These are phyloP conservation scores for Hippolais icterina DNA, from an alignment of 2,113 vertebrate genomes.

Conservation along the genomic window DNA sequence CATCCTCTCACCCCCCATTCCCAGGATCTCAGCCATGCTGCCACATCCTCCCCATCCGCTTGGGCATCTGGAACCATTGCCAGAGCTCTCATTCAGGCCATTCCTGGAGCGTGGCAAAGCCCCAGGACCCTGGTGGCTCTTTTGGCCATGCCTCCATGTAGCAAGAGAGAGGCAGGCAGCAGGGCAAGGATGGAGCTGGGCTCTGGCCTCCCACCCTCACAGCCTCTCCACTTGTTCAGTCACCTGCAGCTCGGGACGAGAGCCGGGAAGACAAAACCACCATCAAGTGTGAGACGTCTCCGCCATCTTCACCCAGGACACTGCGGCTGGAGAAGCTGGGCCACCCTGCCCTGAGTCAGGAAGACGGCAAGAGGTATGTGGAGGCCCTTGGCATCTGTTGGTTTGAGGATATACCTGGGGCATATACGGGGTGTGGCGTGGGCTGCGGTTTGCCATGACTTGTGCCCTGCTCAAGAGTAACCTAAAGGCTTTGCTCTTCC, in stretches of 20 bases:
- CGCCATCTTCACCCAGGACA: conserved; percentile 90
- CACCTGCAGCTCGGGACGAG: conserved; percentile 87
- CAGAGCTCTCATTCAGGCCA: conserved; percentile 30
- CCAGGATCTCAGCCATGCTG: not conserved
- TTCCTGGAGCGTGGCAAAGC: conserved; percentile 31
- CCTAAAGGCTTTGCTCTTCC: conserved; percentile 21
- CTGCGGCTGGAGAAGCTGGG: conserved; percentile 89
- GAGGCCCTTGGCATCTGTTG: not conserved
- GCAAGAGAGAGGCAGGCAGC: conserved; percentile 70
- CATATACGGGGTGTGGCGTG: rapidly evolving
- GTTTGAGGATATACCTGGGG: not conserved
- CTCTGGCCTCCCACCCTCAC: conserved; percentile 51
- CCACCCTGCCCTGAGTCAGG: conserved; percentile 87
- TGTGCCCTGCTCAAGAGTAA: not conserved
- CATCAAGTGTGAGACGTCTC: conserved; percentile 97
- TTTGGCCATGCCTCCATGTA: conserved; percentile 45
- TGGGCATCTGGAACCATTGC: conserved; percentile 43
- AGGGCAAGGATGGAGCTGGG: conserved; percentile 46
- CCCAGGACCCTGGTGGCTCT: conserved; percentile 41
- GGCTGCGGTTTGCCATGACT: not conserved
- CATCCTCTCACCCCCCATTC: not conserved
- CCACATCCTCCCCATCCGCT: not conserved
- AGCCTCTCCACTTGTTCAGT: conserved; percentile 76
- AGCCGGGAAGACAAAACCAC: conserved; percentile 94
- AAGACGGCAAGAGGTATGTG: conserved; percentile 87